A percentile compares a stretch with the other conserved stretches of the same genome.
Conservation (phyloP, 2,113 vertebrate genomes). For the Megaceryle maxima region DNA sequence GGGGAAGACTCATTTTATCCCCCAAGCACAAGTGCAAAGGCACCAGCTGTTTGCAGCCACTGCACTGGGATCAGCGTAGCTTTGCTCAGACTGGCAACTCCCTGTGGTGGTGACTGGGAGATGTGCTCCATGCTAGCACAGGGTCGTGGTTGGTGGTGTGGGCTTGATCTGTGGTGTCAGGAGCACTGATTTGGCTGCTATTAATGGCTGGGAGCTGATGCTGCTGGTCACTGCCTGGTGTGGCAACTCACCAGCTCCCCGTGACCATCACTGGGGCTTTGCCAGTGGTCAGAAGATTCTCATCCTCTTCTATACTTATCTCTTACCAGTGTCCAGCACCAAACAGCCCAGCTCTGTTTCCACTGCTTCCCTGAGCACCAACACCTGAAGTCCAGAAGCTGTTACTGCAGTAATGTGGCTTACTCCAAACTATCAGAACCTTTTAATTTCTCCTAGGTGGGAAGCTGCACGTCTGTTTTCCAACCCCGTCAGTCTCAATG, state of each 20-base stretch:
- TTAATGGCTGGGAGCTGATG: background rate
- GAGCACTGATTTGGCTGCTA: background rate
- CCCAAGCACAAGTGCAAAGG: too few species aligned
- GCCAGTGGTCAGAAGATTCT: accelerated
- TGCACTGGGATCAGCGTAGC: accelerated
- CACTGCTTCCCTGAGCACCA: background rate
- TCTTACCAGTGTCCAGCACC: background rate
- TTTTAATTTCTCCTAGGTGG: background rate
- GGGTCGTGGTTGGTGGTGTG: background rate
- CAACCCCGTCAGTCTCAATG: too few species aligned
- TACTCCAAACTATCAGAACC: background rate
- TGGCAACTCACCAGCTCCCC: background rate
- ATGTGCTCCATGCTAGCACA: accelerated
- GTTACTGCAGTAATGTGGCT: background rate
- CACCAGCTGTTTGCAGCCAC: background rate
- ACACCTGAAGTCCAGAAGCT: background rate
- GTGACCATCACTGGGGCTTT: background rate
- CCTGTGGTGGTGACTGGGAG: accelerated
- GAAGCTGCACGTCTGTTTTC: background rate
- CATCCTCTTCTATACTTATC: background rate
- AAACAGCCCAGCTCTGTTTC: accelerated
- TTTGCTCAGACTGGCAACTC: background rate
- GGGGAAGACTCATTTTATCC: background rate
- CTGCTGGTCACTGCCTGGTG: background rate
- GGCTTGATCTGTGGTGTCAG: accelerated